A percentile compares a stretch with the other conserved stretches of the same genome.
Evolutionary conservation across 2,888 invertebrate species (phyloP).

Genomic region (Seladonia tumulorum): DNA sequence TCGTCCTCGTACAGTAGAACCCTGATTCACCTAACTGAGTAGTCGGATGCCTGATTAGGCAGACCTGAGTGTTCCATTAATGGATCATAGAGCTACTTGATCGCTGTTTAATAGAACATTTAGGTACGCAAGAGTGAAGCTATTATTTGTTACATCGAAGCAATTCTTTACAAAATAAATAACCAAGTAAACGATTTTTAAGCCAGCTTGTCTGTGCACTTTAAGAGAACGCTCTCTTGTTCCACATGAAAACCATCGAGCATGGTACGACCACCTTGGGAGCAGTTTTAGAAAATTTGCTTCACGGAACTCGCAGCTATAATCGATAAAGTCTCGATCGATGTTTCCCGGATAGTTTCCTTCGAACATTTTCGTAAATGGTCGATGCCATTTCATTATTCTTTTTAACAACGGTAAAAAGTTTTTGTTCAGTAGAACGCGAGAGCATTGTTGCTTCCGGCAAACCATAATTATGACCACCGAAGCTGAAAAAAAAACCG

Average conservation of each 20-base stretch:
- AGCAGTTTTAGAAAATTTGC: conserved; percentile 4
- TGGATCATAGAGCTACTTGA: too few relatives aligned
- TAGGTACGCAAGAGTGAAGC: neutral
- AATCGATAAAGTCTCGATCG: neutral
- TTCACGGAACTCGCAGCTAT: neutral
- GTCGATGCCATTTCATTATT: neutral
- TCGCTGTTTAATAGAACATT: too few relatives aligned
- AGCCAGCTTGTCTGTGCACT: neutral
- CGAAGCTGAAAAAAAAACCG: neutral
- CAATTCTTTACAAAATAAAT: neutral
- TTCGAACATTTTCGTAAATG: neutral
- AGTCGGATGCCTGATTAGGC: too few relatives aligned
- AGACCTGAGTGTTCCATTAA: too few relatives aligned
- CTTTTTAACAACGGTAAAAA: neutral
- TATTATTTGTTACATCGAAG: neutral
- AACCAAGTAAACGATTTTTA: neutral
- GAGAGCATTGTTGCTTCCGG: neutral
- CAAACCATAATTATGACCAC: neutral
- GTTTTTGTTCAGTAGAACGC: neutral
- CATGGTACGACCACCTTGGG: neutral
- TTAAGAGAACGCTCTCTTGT: neutral
- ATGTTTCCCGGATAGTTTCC: neutral
- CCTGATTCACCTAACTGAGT: too few relatives aligned
- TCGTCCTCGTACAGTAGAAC: too few relatives aligned
- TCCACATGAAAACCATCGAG: neutral